Evolutionary conservation across 2,888 invertebrate genomes (phyloP).

Genomic region (Heteropelma amictum): DNA sequence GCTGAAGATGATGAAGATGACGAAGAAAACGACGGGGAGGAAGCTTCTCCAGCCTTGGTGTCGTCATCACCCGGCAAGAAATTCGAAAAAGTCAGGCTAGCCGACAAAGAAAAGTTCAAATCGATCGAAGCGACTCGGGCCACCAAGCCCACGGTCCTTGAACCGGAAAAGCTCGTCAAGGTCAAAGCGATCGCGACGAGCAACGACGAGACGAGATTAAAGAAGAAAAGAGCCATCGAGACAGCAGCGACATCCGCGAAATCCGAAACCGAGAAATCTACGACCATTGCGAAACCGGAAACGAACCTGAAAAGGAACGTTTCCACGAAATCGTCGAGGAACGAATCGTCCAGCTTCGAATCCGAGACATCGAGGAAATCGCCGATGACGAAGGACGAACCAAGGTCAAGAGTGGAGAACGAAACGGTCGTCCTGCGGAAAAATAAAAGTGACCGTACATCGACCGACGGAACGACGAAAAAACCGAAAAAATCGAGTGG

Average conservation of each 20-base stretch:
- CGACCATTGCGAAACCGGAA: slow-evolving; percentile 48
- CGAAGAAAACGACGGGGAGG: slow-evolving; percentile 38
- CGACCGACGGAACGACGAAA: slow-evolving; percentile 32
- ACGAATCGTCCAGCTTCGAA: slow-evolving; percentile 26
- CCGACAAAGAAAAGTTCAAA: slow-evolving; percentile 67
- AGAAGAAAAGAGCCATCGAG: slow-evolving; percentile 7
- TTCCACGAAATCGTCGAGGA: slow-evolving; percentile 35
- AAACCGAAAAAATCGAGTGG: slow-evolving; percentile 58
- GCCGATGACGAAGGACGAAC: slow-evolving; percentile 20
- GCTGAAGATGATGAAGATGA: slow-evolving; percentile 48
- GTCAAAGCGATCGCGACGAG: slow-evolving; percentile 44
- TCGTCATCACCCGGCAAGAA: slow-evolving; percentile 56
- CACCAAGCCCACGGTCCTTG: slow-evolving; percentile 4
- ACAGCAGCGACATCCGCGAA: slow-evolving; percentile 9
- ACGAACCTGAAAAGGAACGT: slow-evolving; percentile 51
- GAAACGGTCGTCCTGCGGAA: slow-evolving; percentile 31
- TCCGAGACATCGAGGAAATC: slow-evolving; percentile 45
- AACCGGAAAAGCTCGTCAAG: slow-evolving; percentile 4
- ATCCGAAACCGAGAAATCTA: slow-evolving; percentile 24
- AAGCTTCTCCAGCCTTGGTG: slow-evolving; percentile 32
- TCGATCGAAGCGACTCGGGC: slow-evolving; percentile 40
- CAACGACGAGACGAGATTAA: slow-evolving; percentile 43
- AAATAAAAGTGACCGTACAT: slow-evolving; percentile 27
- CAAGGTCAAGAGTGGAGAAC: slow-evolving; percentile 31
- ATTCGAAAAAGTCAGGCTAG: slow-evolving; percentile 69